Evolutionary conservation across 1,140 invertebrate species (phyloP), one percentile per base, ranked within the genome.

Genomic region (Apis florea): DNA sequence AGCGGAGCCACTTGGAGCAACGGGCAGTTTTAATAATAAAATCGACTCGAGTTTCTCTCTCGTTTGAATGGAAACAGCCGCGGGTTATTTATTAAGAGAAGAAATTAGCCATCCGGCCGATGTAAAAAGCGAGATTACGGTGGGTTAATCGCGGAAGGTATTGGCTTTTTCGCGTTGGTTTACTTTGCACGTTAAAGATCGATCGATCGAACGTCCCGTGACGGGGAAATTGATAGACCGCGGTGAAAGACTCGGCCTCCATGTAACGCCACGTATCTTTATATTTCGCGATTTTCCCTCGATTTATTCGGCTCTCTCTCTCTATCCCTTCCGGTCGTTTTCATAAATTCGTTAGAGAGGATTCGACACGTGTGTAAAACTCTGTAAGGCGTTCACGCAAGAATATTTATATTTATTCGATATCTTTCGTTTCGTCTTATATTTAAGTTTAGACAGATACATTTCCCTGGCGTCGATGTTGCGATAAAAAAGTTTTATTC

Each of bases 281-380:
- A 70, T 70, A 53, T 70, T 54, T 70, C 64, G 13, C 64, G 10
- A 21, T 70, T 53, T 70, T 31, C 13, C n/a, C 19, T 1, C n/a
- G 4, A 54, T 70, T 53, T 70, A 53, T 53, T 19, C 51, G 11
- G 4, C 31, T 40, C 0, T n/a, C n/a, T n/a, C n/a, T 24, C 13
- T 70, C 68, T 24, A 47, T 70, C 24, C 24, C 17, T 49, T 26
- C 31, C 21, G 24, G 17, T 53, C 68, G 51, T 70, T 70, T 70
- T 54, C 68, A 54, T 54, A 26, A 70, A 70, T 70, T 70, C 24
- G 68, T 70, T 54, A 70, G 24, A 13, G 26, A 49, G 24, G 17
- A 53, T 40, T 66, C 63, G 31, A 40, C 63, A 21, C 31, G 13
- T 26, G 61, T 31, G 61, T 64, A 64, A 64, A 61, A 61, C n/a